Evolutionary conservation across 1,140 invertebrate species (phyloP).

Genomic region (Stegodyphus dumicola): DNA sequence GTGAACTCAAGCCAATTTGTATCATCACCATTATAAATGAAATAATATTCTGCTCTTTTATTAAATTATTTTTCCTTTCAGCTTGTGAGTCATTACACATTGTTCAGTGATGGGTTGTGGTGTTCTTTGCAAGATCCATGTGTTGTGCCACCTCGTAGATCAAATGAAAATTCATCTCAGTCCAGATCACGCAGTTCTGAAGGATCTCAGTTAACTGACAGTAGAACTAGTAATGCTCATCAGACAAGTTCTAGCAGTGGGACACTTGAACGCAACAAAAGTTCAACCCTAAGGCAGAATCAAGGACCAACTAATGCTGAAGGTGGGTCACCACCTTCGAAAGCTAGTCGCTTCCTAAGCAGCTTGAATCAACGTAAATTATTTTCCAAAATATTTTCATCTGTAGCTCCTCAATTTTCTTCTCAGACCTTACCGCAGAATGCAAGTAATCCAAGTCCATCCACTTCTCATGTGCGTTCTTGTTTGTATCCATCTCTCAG

Average conservation of each 20-base stretch:
- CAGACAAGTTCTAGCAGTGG: conserved; percentile 28
- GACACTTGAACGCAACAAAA: conserved; percentile 42
- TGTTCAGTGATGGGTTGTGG: conserved; percentile 65
- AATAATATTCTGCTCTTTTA: no score
- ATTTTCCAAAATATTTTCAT: conserved; percentile 58
- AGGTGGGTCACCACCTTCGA: conserved; percentile 24
- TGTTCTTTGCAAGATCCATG: conserved; percentile 65
- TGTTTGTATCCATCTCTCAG: conserved; percentile 45
- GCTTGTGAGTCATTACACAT: conserved; percentile 65
- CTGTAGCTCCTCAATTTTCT: conserved; percentile 55
- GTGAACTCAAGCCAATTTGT: no score
- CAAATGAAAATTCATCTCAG: conserved; percentile 9
- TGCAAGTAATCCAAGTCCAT: conserved; percentile 21
- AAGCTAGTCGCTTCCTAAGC: conserved; percentile 46
- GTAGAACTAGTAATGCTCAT: conserved; percentile 31
- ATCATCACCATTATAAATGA: no score
- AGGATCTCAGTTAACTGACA: background rate
- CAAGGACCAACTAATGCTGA: conserved; percentile 25
- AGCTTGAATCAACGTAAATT: conserved; percentile 52
- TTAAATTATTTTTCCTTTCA: conserved; percentile 25
- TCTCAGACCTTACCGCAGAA: conserved; percentile 50
- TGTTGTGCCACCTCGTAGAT: conserved; percentile 38
- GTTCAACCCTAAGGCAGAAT: background rate
- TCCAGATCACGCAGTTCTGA: conserved; percentile 26
- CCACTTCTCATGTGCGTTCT: conserved; percentile 23